These are phyloP conservation scores for Distichodus sexfasciatus DNA, from an alignment of 2,797 vertebrate genomes.

Conservation along the genomic window DNA sequence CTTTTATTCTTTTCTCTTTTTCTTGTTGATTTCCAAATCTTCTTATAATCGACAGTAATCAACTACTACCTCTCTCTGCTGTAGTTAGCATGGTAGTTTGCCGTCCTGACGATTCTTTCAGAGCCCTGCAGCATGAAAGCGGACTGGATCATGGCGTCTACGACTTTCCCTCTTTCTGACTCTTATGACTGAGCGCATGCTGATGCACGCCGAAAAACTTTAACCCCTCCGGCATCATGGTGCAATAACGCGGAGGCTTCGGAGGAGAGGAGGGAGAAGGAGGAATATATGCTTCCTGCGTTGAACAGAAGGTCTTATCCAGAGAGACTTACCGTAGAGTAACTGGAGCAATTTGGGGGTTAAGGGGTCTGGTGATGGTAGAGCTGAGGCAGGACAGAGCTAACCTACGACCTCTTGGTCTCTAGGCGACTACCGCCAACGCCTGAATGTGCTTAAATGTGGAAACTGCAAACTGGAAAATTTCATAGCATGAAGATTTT, in stretches of 20 bases:
- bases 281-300: too few species aligned
- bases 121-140: conserved; percentile 67
- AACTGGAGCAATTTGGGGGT: too few species aligned
- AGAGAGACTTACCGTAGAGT: too few species aligned
- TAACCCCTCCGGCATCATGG: conserved; percentile 63
- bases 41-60: conserved; percentile 25
- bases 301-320: too few species aligned
- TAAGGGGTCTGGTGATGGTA: too few species aligned
- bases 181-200: conserved; percentile 81
- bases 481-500: too few species aligned
- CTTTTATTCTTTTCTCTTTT: not conserved
- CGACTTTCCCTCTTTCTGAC: conserved; percentile 62
- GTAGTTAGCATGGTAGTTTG: conserved; percentile 76
- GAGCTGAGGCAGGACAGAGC: not conserved
- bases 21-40: conserved; percentile 7
- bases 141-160: conserved; percentile 66
- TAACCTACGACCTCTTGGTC: too few species aligned
- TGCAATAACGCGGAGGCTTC: conserved; percentile 70
- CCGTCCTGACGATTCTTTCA: conserved; percentile 51
- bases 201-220: conserved; percentile 77
- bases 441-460: conserved; percentile 7
- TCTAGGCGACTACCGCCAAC: too few species aligned
- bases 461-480: too few species aligned
- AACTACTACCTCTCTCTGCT: conserved; percentile 50
- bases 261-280: conserved; percentile 49